A percentile compares a stretch with the other conserved stretches of the same genome.
These are phyloP conservation scores for Junonia oenone DNA, from an alignment of 2,888 invertebrate species.

Conservation along the genomic window DNA sequence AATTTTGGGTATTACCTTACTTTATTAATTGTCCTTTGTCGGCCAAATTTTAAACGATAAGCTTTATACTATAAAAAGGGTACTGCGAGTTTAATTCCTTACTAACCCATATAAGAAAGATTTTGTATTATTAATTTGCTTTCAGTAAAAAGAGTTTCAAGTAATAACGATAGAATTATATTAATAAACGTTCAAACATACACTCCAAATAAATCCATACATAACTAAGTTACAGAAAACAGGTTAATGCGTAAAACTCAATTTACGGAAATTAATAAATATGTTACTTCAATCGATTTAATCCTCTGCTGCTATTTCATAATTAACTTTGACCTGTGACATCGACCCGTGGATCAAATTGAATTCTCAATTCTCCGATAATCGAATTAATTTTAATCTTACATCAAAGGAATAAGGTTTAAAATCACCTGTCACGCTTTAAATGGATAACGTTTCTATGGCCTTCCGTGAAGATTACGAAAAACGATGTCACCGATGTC, in stretches of 20 bases:
- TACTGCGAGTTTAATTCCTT: no score
- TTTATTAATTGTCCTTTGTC: no score
- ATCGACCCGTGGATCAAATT: conserved; percentile 24
- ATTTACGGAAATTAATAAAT: conserved; percentile 18
- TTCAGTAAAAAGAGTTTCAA: neutral
- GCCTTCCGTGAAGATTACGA: conserved; percentile 36
- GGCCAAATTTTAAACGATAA: no score
- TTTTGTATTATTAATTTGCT: neutral
- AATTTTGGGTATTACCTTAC: no score
- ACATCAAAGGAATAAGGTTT: neutral
- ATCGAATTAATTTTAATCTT: conserved; percentile 8
- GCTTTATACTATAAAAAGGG: no score
- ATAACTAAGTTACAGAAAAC: neutral
- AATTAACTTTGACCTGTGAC: conserved; percentile 28
- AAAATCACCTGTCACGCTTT: conserved; percentile 2
- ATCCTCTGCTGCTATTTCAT: conserved; percentile 19
- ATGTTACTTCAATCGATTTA: conserved; percentile 18
- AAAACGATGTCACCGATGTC: conserved; percentile 25
- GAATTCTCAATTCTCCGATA: conserved; percentile 22
- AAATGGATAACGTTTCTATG: conserved; percentile 30
- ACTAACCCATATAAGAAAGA: neutral
- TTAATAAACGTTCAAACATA: neutral
- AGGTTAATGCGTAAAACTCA: conserved; percentile 10
- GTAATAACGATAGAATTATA: neutral
- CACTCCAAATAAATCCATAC: neutral